Evolutionary conservation across 1,140 invertebrate genomes (phyloP), one percentile per base, ranked within the genome.

Genomic region (Trichomalopsis sarcophagae): DNA sequence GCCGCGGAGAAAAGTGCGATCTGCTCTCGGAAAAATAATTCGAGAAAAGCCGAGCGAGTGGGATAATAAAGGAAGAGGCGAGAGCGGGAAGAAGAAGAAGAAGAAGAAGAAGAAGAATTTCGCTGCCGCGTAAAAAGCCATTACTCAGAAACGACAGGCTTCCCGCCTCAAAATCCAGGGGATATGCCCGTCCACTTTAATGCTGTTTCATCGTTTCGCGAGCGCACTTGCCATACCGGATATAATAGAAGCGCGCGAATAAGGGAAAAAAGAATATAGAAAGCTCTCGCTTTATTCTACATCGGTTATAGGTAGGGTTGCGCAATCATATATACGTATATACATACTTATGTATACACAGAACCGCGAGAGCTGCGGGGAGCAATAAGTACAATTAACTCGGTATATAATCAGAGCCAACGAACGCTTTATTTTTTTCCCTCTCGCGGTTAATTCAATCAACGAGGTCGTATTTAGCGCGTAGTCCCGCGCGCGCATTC

Each of bases 41-140:
- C 55, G 55, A 62, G 55, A 62, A 62, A 62, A 62, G 55, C 55
- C n/a, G 55, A 21, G 44, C 6, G 13, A 62, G 55, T n/a, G 4
- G 27, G 76, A 66, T 62, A 66, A 78, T 77, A 47, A 62, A 78
- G 76, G 76, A 62, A 14, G 50, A 66, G 17, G 50, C 14, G 44
- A 23, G 40, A 44, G 13, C 40, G 33, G 33, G 33, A 50, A 44
- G 13, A 40, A 33, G 78, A 5, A 33, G 62, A 21, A 69, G 33
- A 44, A 44, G 62, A 66, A n/a, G 23, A 40, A 44, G 11, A 47
- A 21, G 40, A 17, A 9, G 23, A 47, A 73, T 40, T 62, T 13
- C 44, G 44, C 62, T 62, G 55, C 55, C 2, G 78, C 11, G 74
- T 74, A 81, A 81, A 81, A 81, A 74, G 80, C 80, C 47, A 81